Evolutionary conservation across 2,113 vertebrate species (phyloP).

Genomic region (Poeciliopsis retropinna): DNA sequence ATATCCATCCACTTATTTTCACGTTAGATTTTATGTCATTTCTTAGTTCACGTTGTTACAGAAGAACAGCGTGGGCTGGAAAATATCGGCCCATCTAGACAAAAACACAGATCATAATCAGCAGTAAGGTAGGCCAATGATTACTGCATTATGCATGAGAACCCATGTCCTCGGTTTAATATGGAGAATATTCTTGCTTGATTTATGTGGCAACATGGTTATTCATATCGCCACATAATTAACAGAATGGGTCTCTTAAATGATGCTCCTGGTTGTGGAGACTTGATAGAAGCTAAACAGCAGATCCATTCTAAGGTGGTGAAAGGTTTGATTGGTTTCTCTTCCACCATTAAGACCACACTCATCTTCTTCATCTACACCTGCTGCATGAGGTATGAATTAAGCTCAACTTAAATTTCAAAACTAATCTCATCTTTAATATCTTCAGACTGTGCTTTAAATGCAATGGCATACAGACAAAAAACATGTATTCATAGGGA

Average conservation of each 20-base stretch:
- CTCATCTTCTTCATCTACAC: too few relatives aligned
- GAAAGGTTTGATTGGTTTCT: neutral
- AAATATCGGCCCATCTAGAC: neutral
- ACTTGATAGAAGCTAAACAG: slow-evolving; percentile 47
- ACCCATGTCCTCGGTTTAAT: slow-evolving; percentile 52
- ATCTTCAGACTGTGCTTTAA: neutral
- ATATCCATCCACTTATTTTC: neutral
- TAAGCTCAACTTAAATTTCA: too few relatives aligned
- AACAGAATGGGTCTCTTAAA: slow-evolving; percentile 51
- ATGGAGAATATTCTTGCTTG: slow-evolving; percentile 24
- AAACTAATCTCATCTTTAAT: too few relatives aligned
- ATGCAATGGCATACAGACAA: neutral
- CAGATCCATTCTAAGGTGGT: slow-evolving; percentile 46
- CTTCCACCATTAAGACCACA: neutral
- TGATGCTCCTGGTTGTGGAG: slow-evolving; percentile 14
- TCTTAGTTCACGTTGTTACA: neutral
- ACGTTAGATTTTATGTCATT: neutral
- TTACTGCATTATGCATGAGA: slow-evolving; percentile 62
- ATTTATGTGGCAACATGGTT: slow-evolving; percentile 41
- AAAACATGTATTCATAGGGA: too few relatives aligned
- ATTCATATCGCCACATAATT: slow-evolving; percentile 65
- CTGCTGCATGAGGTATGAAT: too few relatives aligned
- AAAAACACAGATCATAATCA: slow-evolving; percentile 7
- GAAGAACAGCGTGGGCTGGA: neutral
- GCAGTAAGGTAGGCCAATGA: slow-evolving; percentile 16